Conservation (phyloP, 2,797 vertebrate species). For the Dendrocincla fuliginosa region DNA sequence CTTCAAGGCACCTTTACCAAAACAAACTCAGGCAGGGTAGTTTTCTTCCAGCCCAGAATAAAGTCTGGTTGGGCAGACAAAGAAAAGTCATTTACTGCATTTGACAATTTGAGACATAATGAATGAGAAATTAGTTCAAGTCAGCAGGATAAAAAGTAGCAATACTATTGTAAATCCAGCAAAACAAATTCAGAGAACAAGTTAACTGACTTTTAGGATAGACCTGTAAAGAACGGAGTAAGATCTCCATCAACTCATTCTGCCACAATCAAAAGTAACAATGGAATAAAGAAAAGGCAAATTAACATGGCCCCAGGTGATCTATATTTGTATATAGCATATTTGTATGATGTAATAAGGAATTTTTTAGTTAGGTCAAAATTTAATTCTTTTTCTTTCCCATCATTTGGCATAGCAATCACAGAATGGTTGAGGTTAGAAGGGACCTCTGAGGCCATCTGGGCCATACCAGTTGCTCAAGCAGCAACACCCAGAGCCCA, state of each 20-base stretch:
- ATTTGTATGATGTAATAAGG: rapidly evolving
- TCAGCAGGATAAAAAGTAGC: neutral
- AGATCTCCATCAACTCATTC: neutral
- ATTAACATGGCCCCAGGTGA: neutral
- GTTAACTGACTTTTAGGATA: neutral
- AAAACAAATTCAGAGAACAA: neutral
- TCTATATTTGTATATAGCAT: neutral
- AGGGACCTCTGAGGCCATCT: neutral
- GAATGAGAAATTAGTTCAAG: neutral
- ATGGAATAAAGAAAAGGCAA: neutral
- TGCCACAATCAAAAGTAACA: neutral
- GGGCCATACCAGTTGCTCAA: neutral
- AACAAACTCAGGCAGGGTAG: neutral
- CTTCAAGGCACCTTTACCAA: neutral
- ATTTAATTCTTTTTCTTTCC: neutral
- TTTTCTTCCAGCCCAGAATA: neutral
- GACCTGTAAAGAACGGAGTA: neutral
- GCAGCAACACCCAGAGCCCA: neutral
- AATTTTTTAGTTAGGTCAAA: neutral
- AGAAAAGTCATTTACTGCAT: neutral
- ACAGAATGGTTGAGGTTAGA: neutral
- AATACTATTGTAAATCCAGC: neutral
- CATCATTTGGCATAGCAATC: neutral
- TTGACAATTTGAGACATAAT: neutral
- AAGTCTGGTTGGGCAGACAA: neutral